Base-by-base conservation (phyloP, 92 coral and sea anemone genomes). In the Palythoa heliodiscus region DNA sequence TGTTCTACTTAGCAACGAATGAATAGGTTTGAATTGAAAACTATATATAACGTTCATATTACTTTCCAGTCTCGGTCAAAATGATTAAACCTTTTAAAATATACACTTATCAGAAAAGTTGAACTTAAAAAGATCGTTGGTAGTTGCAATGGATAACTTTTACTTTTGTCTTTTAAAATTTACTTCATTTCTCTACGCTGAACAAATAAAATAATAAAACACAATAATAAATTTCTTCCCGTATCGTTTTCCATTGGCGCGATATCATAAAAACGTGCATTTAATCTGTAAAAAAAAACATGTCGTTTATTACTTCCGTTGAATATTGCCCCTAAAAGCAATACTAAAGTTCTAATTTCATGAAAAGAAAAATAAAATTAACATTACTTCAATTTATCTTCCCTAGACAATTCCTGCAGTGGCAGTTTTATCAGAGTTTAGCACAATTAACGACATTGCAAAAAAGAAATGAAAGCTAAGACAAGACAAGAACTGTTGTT, bases 1-100 rank as follows among this genome's bases (percentile, higher is more conserved):
- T 64, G 17, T 63, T 55, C 84, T 64, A 24, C 84, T 80, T 64
- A 53, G 84, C 84, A 80, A 80, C 84, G 20, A 50, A 39, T 54
- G 7, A 35, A 35, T 58, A 3, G 14, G 15, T 25, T 43, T 48
- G 50, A 43, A 1, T 43, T 43, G 50, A 17, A 73, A 39, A 48
- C 14, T 40, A 55, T 55, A 55, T 11, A 52, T 37, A 38, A 47
- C 71, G n/a, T 55, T 15, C 3, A 35, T 66, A 50, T 29, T 58
- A 17, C 12, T 47, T 37, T 74, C 35, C 35, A 29, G 35, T 8
- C 5, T 7, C 4, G 13, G 11, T 37, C 55, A 54, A 35, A 3
- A 40, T 22, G 25, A 40, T 73, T 22, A 39, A 17, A 39, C 8
- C 10, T 16, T 40, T 12, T 73, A 35, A 20, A 38, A 50, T 24